Evolutionary conservation across 2,113 vertebrate genomes (phyloP).

Genomic region (Pachyramphus minor): DNA sequence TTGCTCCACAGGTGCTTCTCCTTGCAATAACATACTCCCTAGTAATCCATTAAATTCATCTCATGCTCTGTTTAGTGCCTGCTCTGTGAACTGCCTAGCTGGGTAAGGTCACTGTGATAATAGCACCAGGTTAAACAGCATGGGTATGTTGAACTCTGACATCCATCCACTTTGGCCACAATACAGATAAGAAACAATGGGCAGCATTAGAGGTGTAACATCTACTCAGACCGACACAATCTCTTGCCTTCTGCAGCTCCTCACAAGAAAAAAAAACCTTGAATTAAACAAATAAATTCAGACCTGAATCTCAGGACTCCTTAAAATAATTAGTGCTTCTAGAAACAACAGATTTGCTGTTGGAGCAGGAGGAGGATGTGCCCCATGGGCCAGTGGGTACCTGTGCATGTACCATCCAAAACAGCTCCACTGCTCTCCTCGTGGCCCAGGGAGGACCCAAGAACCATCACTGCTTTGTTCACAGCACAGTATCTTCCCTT

Average conservation of each 20-base stretch:
- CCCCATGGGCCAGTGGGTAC: not conserved
- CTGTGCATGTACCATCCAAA: not conserved
- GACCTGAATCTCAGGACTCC: not conserved
- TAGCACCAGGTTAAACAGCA: slow-evolving; percentile 47
- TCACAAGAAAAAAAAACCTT: not conserved
- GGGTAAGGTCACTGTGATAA: slow-evolving; percentile 26
- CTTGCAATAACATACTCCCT: slow-evolving; percentile 34
- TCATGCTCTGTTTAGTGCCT: slow-evolving; percentile 46
- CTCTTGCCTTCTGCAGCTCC: not conserved
- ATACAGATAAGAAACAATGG: not conserved
- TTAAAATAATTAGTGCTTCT: not conserved
- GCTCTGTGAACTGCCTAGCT: slow-evolving; percentile 38
- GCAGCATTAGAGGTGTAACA: not conserved
- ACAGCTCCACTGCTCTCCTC: not conserved
- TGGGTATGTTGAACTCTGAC: slow-evolving; percentile 10
- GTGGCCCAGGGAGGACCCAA: not conserved
- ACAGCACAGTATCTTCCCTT: not conserved
- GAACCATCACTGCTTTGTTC: not conserved
- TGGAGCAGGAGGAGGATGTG: not conserved
- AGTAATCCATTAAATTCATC: slow-evolving; percentile 57
- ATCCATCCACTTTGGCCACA: not conserved
- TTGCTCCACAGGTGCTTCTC: slow-evolving; percentile 63
- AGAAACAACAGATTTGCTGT: not conserved
- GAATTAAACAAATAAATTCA: not conserved
- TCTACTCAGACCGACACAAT: accelerated